Evolutionary conservation across 2,113 vertebrate species (phyloP), one percentile per base, ranked within the genome.

Genomic region (Hystrix cristata): DNA sequence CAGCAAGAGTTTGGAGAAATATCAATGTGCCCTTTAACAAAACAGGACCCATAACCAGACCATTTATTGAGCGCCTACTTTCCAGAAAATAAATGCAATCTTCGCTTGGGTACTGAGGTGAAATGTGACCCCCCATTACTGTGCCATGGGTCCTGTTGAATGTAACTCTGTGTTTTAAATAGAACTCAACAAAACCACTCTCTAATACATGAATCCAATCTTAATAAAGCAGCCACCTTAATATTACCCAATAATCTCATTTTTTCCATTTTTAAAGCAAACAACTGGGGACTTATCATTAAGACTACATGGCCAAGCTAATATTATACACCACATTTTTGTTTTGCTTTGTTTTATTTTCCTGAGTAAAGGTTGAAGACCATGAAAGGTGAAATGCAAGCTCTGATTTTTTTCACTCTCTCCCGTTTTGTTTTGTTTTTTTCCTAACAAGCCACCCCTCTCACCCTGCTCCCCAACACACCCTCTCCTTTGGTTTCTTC

Each of bases 271-370:
- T 82, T 14, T 78, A 87, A 96, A 97, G 55, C 48, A 91, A 95
- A 60, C 60, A 88, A 72, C 72, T 89, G 19, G 76, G 19, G n/a
- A 90, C 82, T 87, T 84, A 78, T 34, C 51, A 34, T 43, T 76
- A 14, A 55, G 34, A 46, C 38, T 78, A 65, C 51, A 91, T 59
- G 51, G 7, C 43, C 43, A 57, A 83, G 57, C 48, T 90, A 78
- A 62, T 71, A 92, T 83, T 80, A 67, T 60, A 85, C 23, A 46
- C 0, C 10, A n/a, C 15, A 43, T 31, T 92, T 95, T 94, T 64
- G 23, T 91, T 95, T 65, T 92, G 19, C 13, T 95, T 76, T 89
- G 62, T 74, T 93, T 97, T 92, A 46, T 92, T 97, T 96, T 83
- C 48, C 74, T 16, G 2, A 1, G 0, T 76, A 81, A 95, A 98